Conservation (phyloP, 2,888 invertebrate genomes). For the Acronicta leporina region DNA sequence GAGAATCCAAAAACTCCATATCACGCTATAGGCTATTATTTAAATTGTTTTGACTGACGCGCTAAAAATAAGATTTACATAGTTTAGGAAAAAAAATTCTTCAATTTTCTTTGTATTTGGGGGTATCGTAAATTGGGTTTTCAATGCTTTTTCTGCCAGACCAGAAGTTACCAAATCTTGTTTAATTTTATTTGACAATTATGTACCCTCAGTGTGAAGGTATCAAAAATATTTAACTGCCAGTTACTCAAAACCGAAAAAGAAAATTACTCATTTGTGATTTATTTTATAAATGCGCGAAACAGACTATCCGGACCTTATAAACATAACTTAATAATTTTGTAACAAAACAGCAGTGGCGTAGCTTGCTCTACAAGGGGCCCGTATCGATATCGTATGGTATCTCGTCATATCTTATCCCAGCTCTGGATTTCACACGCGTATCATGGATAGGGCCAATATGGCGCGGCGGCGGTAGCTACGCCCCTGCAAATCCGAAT, state of each 20-base stretch:
- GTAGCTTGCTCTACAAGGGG: too few relatives aligned
- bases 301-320: too few relatives aligned
- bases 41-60: constrained; percentile 34
- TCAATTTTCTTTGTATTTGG: constrained; percentile 47
- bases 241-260: constrained; percentile 22
- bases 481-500: too few relatives aligned
- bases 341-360: too few relatives aligned
- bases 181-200: constrained; percentile 33
- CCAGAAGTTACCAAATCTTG: constrained; percentile 42
- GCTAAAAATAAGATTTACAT: constrained; percentile 58
- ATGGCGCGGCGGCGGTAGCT: too few relatives aligned
- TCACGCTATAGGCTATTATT: constrained; percentile 44
- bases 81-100: constrained; percentile 55
- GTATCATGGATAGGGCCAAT: too few relatives aligned
- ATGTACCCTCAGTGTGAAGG: neutral
- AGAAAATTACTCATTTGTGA: neutral
- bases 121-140: constrained; percentile 40
- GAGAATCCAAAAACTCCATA: constrained; percentile 80
- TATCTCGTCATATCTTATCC: too few relatives aligned
- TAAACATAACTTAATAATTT: too few relatives aligned
- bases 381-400: too few relatives aligned
- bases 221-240: constrained; percentile 27
- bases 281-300: too few relatives aligned
- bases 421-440: too few relatives aligned
- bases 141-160: constrained; percentile 44